Evolutionary conservation across 2,113 vertebrate genomes (phyloP), one percentile per base, ranked within the genome.

Genomic region (Rattus rattus): DNA sequence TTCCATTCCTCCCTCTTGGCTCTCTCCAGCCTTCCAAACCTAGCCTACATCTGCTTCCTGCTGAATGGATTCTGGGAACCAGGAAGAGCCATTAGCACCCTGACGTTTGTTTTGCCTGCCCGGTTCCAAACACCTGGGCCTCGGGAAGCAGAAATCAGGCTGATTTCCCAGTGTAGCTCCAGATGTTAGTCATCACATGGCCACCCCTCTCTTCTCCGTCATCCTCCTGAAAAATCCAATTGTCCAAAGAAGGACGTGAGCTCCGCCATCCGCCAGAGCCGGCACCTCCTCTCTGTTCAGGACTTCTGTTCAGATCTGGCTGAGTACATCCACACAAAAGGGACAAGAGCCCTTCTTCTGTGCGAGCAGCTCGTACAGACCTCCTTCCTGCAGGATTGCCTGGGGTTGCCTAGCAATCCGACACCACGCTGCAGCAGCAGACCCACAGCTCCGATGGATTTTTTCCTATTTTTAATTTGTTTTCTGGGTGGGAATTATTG

Each of bases 391-490:
- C 97, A 94, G 97, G 93, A 67, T 22, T 73, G 97, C 97, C 96
- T 65, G 93, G 96, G 97, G 98, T 97, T 97, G 98, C 98, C 94
- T 97, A 97, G 98, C 98, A 97, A 97, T 98, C 92, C 90, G 75
- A 67, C 94, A 96, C 94, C 81, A 85, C 95, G 95, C 85, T 3
- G 86, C 98, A 22, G 88, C 89, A 65, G 96, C 98, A 95, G 97
- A 92, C 94, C 76, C 80, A 47, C 61, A 63, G 17, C 93, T 95
- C 17, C n/a, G 65, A 72, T 90, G 80, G 94, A 26, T 85, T 96
- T 85, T 88, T 88, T 98, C 97, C 79, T 80, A 79, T 93, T 96
- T 81, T 84, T 95, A 54, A 43, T 94, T 96, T 91, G 59, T 92
- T 97, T 91, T 94, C 90, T 0, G 24, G 73, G 86, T 3, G 49